These are phyloP conservation scores for Ichneumon xanthorius DNA, from an alignment of 2,888 invertebrate genomes.

Conservation along the genomic window DNA sequence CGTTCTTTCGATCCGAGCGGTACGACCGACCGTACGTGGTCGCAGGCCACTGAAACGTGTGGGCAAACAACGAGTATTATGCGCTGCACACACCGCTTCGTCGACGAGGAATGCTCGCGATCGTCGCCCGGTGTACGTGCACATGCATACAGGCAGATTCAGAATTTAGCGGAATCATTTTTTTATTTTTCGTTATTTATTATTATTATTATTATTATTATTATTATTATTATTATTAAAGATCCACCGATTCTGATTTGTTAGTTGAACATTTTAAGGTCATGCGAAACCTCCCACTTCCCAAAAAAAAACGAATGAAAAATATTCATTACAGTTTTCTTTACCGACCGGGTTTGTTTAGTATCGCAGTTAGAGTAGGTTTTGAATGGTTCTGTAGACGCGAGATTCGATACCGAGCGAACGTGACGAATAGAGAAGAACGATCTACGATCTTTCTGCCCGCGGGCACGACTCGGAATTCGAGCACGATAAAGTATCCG, in stretches of 20 bases:
- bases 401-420: slow-evolving; percentile 7
- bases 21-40: neutral
- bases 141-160: neutral
- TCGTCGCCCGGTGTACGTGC: neutral
- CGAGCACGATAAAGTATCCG: slow-evolving; percentile 18
- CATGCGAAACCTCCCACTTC: no score
- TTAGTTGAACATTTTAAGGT: no score
- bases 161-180: neutral
- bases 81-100: slow-evolving; percentile 7
- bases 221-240: no score
- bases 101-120: slow-evolving; percentile 6
- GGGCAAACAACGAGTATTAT: slow-evolving; percentile 21
- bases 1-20: slow-evolving; percentile 14
- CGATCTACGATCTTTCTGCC: slow-evolving; percentile 30
- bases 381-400: neutral
- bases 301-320: neutral
- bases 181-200: neutral
- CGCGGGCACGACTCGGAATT: slow-evolving; percentile 32
- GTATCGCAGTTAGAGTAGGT: neutral
- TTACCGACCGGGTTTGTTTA: no score
- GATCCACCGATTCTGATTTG: no score
- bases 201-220: no score
- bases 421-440: slow-evolving; percentile 40
- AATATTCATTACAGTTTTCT: neutral
- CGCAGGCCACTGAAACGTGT: neutral